Base-by-base conservation (phyloP, 2,113 vertebrate species). In the Aptenodytes patagonicus region DNA sequence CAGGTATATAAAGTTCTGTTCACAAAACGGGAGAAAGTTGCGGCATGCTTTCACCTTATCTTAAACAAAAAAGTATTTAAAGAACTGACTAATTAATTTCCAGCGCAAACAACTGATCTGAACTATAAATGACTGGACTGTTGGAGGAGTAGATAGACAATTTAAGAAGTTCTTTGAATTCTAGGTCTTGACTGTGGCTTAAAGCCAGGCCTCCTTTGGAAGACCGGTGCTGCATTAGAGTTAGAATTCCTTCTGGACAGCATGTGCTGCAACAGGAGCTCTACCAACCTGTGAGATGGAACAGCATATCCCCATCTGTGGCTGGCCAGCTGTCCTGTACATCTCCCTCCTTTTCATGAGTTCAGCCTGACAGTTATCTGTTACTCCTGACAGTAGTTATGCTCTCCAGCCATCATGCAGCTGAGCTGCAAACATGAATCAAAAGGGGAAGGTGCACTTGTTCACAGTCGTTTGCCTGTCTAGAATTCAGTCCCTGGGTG, bases 251-350 rank as follows among this genome's bases (percentile, higher is more conserved):
- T 91, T 40, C 54, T 71, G 87, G 84, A 64, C 77, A 87, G 61
- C 70, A 61, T 76, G 65, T 93, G 65, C 87, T 96, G 69, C 87
- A 91, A 75, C 57, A 91, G 94, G 87, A 96, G 80, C 61, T 91
- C 89, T 70, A 70, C 60, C 68, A 95, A 4, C 72, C 60, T 87
- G 65, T 2, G 40, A 76, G 89, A 52, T 68, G 78, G 73, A 91
- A 46, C 82, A 83, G 78, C 89, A 31, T 64, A 62, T 79, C 44
- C 38, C 95, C 81, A 91, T 93, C 84, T 95, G 87, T 75, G 94
- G 77, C 77, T 93, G 84, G 73, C 91, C 87, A 91, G 81, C 90
- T 94, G 84, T 90, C 84, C 73, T 64, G 18, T 34, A 22, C 49
- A 71, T 89, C 20, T 24, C 36, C 34, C 66, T 89, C 44, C 57